A percentile compares a stretch with the other conserved stretches of the same genome.
Conservation (phyloP, 2,888 invertebrate species). For the Agriopis marginaria region DNA sequence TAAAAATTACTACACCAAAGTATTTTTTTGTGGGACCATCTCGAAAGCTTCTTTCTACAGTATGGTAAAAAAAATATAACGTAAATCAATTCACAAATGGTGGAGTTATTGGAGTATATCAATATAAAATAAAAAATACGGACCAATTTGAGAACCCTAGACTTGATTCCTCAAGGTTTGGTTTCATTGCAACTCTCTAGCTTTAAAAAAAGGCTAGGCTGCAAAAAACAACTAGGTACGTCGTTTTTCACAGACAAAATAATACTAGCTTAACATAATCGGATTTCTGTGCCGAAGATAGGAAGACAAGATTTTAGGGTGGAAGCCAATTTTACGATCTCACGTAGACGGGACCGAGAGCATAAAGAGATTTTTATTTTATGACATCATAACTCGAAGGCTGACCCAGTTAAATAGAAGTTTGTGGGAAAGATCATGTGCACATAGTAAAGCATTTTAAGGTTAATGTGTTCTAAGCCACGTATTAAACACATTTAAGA, state of each 20-base stretch:
- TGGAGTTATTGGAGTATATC: too few relatives aligned
- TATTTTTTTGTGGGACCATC: too few relatives aligned
- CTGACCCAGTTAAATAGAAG: constrained; percentile 22
- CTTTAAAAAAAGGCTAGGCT: background rate
- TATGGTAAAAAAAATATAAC: too few relatives aligned
- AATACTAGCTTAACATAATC: constrained; percentile 22
- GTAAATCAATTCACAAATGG: too few relatives aligned
- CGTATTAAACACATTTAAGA: too few relatives aligned
- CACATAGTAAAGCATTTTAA: constrained; percentile 10
- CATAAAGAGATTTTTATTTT: constrained; percentile 28
- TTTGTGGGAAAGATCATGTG: constrained; percentile 11
- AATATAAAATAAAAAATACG: too few relatives aligned
- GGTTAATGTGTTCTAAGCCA: constrained; percentile 8
- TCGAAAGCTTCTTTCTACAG: too few relatives aligned
- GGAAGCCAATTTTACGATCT: constrained; percentile 30
- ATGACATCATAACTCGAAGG: constrained; percentile 23
- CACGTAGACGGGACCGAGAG: constrained; percentile 9
- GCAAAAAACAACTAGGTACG: background rate
- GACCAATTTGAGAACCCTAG: too few relatives aligned
- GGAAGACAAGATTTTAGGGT: constrained; percentile 14
- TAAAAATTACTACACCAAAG: too few relatives aligned
- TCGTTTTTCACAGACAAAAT: constrained; percentile 13
- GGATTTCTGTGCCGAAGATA: constrained; percentile 21
- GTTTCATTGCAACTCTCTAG: too few relatives aligned
- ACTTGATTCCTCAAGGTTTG: too few relatives aligned